Evolutionary conservation across 2,113 vertebrate genomes (phyloP).

Genomic region (Ceratotherium simum): DNA sequence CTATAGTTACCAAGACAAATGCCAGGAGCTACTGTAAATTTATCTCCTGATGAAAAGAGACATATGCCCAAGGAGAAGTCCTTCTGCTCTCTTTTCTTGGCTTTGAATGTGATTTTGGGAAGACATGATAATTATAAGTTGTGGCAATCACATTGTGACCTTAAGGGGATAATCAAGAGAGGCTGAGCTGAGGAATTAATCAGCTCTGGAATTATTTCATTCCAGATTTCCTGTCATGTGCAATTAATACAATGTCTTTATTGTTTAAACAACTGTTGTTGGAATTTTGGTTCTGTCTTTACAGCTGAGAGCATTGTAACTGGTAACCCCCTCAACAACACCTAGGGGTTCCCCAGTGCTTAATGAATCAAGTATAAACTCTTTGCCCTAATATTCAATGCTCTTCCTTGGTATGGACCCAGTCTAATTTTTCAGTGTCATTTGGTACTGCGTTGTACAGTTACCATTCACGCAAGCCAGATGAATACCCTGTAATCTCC

Average conservation of each 20-base stretch:
- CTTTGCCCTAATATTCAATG: not conserved
- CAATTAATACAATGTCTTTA: not conserved
- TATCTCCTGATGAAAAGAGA: not conserved
- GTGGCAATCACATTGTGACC: not conserved
- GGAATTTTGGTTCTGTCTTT: not conserved
- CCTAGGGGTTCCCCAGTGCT: not conserved
- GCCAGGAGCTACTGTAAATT: not conserved
- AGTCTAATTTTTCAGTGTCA: not conserved
- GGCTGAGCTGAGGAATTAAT: not conserved
- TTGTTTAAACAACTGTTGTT: not conserved
- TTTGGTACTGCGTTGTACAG: not conserved
- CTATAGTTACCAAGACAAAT: not conserved
- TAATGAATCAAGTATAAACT: not conserved
- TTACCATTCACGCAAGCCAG: not conserved
- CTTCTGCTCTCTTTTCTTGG: not conserved
- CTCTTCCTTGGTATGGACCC: not conserved
- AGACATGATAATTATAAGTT: not conserved
- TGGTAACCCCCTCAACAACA: not conserved
- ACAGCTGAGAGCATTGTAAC: not conserved
- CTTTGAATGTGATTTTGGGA: slow-evolving; percentile 31
- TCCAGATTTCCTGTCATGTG: slow-evolving; percentile 16
- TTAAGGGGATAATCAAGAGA: not conserved
- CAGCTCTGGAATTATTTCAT: not conserved
- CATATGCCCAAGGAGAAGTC: not conserved
- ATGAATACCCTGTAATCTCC: not conserved